Conservation (phyloP, 2,113 vertebrate genomes). For the Cynocephalus volans region DNA sequence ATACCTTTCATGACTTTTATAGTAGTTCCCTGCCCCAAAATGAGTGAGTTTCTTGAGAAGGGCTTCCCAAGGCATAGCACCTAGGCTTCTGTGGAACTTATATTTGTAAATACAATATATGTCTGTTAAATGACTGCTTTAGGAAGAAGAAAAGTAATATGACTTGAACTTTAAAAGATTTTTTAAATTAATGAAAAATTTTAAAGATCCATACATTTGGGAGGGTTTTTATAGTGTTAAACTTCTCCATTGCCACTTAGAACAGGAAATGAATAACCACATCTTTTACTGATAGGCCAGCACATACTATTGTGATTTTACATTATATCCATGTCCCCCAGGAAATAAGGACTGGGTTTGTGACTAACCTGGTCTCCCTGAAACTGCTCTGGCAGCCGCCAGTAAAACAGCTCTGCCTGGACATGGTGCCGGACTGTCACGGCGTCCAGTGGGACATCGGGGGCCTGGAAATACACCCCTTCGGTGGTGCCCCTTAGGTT, state of each 20-base stretch:
- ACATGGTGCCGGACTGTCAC: constrained; percentile 86
- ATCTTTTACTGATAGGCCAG: background rate
- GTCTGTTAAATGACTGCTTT: background rate
- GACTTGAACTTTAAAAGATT: background rate
- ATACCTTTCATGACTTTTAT: background rate
- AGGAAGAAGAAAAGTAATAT: background rate
- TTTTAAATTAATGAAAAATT: background rate
- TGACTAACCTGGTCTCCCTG: constrained; percentile 92
- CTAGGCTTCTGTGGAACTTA: background rate
- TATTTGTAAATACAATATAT: background rate
- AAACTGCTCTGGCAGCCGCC: constrained; percentile 93
- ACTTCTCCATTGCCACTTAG: background rate
- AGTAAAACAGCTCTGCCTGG: constrained; percentile 92
- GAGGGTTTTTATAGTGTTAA: background rate
- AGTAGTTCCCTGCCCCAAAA: rapidly evolving
- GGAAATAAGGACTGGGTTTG: rapidly evolving
- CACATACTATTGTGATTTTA: background rate
- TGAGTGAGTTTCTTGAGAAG: background rate
- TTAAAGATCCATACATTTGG: background rate
- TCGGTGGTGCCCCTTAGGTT: constrained; percentile 90
- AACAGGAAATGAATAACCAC: background rate
- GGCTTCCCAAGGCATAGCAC: background rate
- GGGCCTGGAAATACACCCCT: constrained; percentile 92
- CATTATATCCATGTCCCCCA: rapidly evolving
- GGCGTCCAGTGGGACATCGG: constrained; percentile 92